Evolutionary conservation across 2,113 vertebrate species (phyloP), one percentile per base, ranked within the genome.

Genomic region (Leucoraja erinaceus): DNA sequence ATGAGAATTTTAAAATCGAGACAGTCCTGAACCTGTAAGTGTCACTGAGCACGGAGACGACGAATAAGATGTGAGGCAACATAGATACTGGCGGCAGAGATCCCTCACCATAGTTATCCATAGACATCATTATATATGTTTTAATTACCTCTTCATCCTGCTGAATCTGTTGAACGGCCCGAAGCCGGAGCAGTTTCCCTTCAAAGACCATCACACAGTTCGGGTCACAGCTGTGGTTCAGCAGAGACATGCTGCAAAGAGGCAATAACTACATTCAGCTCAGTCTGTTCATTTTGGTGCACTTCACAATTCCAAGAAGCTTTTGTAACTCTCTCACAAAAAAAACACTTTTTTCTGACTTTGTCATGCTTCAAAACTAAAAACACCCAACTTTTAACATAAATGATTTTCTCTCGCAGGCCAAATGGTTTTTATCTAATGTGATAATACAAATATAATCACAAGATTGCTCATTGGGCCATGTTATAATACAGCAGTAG

Each of bases 181-280:
- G 97, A 84, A 99, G 97, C 38, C 96, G 95, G 94, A 99, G 97
- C 77, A 95, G 96, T 91, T 94, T 96, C 93, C 98, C 98, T 47
- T 98, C 96, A 95, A 99, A 99, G 95, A 98, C 94, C 66, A 98
- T 97, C 93, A 98, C 98, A 0, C 98, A 99, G 97, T 99, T 99
- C 94, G 98, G 99, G 95, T 97, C 96, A 95, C 98, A 99, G 96
- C 98, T 98, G 94, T 99, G 98, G 95, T 99, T 99, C 94, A 99
- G 95, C 93, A 99, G 96, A 93, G 98, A 99, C 96, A 99, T 96
- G 95, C 99, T 99, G 95, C 54, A 54, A 94, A 88, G 93, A 81
- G 93, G 86, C 38, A 93, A 93, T 5, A 31, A 72, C 22, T 72
- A 9, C 7, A 0, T 28, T 91, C 70, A 91, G 18, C 18, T 47